phyloP scores from a whole-genome alignment of 2,113 vertebrate genomes.

The Hydropotes inermis region DNA sequence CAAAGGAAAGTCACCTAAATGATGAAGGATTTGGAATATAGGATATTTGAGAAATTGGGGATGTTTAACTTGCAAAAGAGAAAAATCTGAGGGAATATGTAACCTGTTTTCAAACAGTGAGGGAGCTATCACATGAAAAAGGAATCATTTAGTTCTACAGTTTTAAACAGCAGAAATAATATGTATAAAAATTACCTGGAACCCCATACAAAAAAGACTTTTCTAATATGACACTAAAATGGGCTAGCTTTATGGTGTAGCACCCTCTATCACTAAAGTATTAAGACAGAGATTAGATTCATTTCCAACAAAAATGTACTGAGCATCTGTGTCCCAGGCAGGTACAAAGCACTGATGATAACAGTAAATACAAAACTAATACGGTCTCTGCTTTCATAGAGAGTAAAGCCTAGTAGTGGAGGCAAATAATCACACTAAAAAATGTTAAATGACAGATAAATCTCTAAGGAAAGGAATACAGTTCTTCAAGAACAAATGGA shows the following conservation, averaged over 20 bases:
- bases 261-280: background rate
- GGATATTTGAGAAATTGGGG: background rate
- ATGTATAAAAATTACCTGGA: background rate
- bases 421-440: background rate
- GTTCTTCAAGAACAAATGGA: background rate
- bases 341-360: background rate
- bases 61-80: background rate
- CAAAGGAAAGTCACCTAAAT: background rate
- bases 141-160: background rate
- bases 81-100: slow-evolving; percentile 14
- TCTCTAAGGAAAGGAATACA: background rate
- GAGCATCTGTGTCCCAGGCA: background rate
- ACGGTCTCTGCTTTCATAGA: background rate
- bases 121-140: background rate
- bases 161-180: background rate
- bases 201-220: background rate
- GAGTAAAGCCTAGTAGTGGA: background rate
- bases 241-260: background rate
- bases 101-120: slow-evolving; percentile 3
- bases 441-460: background rate
- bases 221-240: background rate
- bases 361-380: background rate
- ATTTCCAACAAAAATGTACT: slow-evolving; percentile 18
- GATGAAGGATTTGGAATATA: background rate
- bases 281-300: background rate